phyloP scores from a whole-genome alignment of 2,113 vertebrate species.

The Grallaria varia region DNA sequence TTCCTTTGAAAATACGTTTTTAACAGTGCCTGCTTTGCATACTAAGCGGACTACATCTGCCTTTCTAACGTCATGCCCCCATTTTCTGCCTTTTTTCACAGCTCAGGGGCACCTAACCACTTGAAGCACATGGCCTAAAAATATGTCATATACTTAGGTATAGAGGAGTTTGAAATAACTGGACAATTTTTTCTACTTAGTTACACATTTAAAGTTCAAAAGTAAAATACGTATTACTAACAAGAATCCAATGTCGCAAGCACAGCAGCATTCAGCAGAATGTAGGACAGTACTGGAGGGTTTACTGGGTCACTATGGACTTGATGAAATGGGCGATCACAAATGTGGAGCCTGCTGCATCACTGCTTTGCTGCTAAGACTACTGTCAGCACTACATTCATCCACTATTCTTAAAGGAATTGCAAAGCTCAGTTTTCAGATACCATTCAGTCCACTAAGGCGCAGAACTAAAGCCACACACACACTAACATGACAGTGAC shows the following conservation, averaged over 20 bases:
- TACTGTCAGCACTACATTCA: background rate
- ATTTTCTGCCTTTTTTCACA: background rate
- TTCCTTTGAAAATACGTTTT: background rate
- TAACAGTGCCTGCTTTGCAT: background rate
- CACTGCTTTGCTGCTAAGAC: background rate
- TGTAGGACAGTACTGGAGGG: background rate
- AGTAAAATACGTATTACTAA: background rate
- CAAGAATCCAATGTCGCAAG: background rate
- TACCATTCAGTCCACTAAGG: background rate
- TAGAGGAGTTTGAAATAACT: background rate
- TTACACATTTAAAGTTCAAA: background rate
- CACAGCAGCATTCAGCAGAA: background rate
- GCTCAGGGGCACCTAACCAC: background rate
- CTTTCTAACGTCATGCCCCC: background rate
- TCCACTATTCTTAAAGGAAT: background rate
- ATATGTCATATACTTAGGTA: fast-evolving
- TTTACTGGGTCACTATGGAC: background rate
- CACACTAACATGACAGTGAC: fast-evolving
- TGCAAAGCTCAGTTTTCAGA: fast-evolving
- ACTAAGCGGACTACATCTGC: background rate
- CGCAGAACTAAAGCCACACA: background rate
- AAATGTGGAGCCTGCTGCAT: background rate
- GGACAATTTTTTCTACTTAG: background rate
- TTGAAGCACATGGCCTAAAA: background rate
- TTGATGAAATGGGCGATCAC: background rate